Conservation (phyloP, 1,140 invertebrate species). For the Chionoecetes opilio region DNA sequence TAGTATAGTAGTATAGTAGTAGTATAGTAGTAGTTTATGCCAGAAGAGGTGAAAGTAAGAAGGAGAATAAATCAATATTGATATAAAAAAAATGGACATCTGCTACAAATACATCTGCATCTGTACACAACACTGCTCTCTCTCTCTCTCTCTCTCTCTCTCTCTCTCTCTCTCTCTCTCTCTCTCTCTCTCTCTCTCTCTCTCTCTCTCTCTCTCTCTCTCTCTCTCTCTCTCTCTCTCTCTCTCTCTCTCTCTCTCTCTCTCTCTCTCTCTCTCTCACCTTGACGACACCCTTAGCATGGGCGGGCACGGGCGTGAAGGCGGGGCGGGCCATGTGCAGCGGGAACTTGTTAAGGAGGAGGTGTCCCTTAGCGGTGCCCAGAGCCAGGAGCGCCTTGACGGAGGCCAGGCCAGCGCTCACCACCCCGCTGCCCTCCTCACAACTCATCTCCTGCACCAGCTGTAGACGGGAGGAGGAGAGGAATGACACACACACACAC, state of each 20-base stretch:
- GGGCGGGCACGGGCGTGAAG: slow-evolving; percentile 44
- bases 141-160: no score
- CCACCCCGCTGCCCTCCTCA: slow-evolving; percentile 61
- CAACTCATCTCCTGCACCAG: slow-evolving; percentile 73
- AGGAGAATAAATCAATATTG: no score
- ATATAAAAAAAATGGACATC: no score
- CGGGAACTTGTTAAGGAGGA: slow-evolving; percentile 70
- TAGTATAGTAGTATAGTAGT: no score
- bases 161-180: no score
- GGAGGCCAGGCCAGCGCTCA: slow-evolving; percentile 60
- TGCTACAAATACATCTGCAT: no score
- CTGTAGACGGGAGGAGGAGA: slow-evolving; percentile 24
- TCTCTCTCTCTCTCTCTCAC: neutral
- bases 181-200: no score
- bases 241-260: neutral
- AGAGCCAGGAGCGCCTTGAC: slow-evolving; percentile 75
- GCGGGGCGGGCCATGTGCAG: slow-evolving; percentile 59
- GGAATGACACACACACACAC: no score
- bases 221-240: neutral
- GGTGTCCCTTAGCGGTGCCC: slow-evolving; percentile 65
- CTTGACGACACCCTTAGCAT: slow-evolving; percentile 59
- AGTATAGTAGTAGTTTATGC: no score
- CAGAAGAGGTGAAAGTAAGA: no score
- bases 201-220: no score
- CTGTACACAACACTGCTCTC: no score